phyloP scores from a whole-genome alignment of 2,888 invertebrate genomes.

The Catocala sponsa region DNA sequence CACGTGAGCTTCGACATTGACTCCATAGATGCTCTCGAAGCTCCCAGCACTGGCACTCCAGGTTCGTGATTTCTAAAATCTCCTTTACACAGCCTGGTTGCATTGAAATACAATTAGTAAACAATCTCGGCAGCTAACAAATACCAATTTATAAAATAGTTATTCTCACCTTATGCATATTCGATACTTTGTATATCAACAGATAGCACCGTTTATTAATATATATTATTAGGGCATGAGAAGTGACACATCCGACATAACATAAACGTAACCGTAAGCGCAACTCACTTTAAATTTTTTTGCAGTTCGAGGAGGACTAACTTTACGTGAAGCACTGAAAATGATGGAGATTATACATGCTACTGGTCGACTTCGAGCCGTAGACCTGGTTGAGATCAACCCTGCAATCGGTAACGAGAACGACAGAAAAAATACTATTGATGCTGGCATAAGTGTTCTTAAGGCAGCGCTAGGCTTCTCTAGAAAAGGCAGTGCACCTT shows the following conservation, averaged over 20 bases:
- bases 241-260: too few relatives aligned
- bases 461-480: constrained; percentile 91
- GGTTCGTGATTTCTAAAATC: constrained; percentile 73
- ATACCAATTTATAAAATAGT: too few relatives aligned
- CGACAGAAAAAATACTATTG: constrained; percentile 91
- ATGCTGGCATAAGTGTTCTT: constrained; percentile 93
- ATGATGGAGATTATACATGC: constrained; percentile 93
- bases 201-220: too few relatives aligned
- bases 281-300: background rate
- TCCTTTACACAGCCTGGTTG: too few relatives aligned
- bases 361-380: constrained; percentile 92
- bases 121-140: too few relatives aligned
- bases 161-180: too few relatives aligned
- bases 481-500: constrained; percentile 87
- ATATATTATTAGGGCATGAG: too few relatives aligned
- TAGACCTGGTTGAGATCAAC: constrained; percentile 97
- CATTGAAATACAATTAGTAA: too few relatives aligned
- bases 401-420: constrained; percentile 91
- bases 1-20: constrained; percentile 98
- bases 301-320: constrained; percentile 94
- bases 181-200: too few relatives aligned
- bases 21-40: constrained; percentile 93
- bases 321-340: constrained; percentile 93
- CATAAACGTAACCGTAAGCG: too few relatives aligned
- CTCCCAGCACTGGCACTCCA: constrained; percentile 96